Base-by-base conservation (phyloP, 1,140 invertebrate species). In the Solenopsis invicta region DNA sequence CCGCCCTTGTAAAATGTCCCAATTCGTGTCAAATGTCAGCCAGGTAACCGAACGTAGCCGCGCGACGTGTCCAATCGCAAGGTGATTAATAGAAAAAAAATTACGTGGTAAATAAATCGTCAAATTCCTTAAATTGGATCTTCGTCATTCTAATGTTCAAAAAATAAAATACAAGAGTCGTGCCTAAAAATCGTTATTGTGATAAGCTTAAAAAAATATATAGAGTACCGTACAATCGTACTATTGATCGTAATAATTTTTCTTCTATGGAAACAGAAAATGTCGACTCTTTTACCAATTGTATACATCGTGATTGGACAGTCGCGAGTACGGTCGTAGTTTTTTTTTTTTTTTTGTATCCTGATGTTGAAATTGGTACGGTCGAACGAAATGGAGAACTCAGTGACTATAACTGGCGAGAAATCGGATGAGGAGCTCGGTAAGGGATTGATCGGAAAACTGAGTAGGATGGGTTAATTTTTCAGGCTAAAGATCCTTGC, bases 1-100 rank as follows among this genome's bases (percentile, higher is more conserved):
- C 13, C 80, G 54, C 69, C 80, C 80, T 61, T 37, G 80, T 84
- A 84, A 91, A 89, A 88, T 86, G 90, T 91, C 71, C 86, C 86
- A 87, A 85, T 75, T 76, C 80, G 87, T 87, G 86, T 84, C 81
- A 80, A 87, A 67, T 90, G 85, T 82, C 90, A 91, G 87, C 89
- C 86, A 86, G 84, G 88, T 92, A 89, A 61, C 18, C 64, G 74
- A 34, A 18, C 48, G 59, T 69, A 29, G 59, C 81, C 81, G 18
- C n/a, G 12, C 56, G 54, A 34, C 37, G 45, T 29, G 64, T 88
- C 48, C 66, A 69, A 54, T 45, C 88, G 24, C 54, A 9, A 74
- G 21, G 71, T 16, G n/a, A 34, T 52, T 37, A n/a, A 75, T 41
- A 67, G 8, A 8, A 29, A 61, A 76, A 56, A 34, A 24, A 9